phyloP scores from a whole-genome alignment of 2,888 invertebrate species.

The Leucoma salicis region DNA sequence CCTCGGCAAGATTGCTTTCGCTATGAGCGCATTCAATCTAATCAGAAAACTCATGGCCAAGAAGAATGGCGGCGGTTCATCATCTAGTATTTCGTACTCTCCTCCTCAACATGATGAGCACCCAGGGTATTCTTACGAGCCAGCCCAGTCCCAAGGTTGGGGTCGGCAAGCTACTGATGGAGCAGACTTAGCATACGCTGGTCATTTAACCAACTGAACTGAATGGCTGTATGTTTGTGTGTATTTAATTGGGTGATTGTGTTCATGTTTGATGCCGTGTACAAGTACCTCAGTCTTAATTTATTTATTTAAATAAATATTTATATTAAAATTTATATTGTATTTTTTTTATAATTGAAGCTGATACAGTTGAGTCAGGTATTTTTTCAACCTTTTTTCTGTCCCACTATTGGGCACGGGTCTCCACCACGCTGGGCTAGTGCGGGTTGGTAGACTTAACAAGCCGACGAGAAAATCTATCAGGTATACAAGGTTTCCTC shows the following conservation, averaged over 20 bases:
- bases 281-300: conserved; percentile 66
- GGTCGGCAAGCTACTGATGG: conserved; percentile 85
- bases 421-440: too few relatives aligned
- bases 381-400: too few relatives aligned
- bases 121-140: conserved; percentile 77
- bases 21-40: conserved; percentile 86
- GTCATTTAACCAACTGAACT: conserved; percentile 54
- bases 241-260: conserved; percentile 47
- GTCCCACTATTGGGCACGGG: too few relatives aligned
- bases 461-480: too few relatives aligned
- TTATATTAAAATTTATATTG: conserved; percentile 28
- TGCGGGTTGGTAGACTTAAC: too few relatives aligned
- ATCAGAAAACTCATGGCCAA: conserved; percentile 85
- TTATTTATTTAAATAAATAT: conserved; percentile 51
- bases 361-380: too few relatives aligned
- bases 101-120: conserved; percentile 83
- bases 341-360: background rate
- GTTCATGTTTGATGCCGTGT: conserved; percentile 50
- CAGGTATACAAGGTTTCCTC: too few relatives aligned
- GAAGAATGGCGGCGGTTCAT: conserved; percentile 66
- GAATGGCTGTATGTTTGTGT: conserved; percentile 33
- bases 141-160: conserved; percentile 80
- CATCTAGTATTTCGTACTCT: conserved; percentile 84
- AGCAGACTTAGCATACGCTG: conserved; percentile 85
- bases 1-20: conserved; percentile 92